Conservation (phyloP, 2,113 vertebrate species). For the Pterocles burchelli region DNA sequence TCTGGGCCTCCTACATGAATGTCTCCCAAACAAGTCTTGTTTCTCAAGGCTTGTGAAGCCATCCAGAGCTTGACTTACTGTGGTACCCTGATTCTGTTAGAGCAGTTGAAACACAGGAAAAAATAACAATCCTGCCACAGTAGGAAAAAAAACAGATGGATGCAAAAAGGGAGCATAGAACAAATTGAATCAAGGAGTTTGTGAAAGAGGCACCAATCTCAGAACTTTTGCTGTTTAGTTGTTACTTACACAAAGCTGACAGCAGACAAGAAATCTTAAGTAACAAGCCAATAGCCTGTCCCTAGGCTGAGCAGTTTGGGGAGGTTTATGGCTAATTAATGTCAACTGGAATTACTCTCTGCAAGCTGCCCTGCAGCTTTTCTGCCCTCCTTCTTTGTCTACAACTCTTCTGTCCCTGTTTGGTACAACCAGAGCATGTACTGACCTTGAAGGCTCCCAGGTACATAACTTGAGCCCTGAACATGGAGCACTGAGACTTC, state of each 20-base stretch:
- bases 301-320: neutral
- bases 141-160: neutral
- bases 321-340: conserved; percentile 18
- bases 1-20: neutral
- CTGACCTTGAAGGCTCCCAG: neutral
- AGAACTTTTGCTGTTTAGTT: neutral
- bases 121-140: neutral
- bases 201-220: neutral
- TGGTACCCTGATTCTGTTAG: neutral
- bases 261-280: neutral
- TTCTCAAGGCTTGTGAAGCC: neutral
- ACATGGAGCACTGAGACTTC: neutral
- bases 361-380: neutral
- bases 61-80: neutral
- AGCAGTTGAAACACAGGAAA: neutral
- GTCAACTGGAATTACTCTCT: neutral
- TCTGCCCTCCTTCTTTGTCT: neutral
- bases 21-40: neutral
- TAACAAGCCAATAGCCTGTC: neutral
- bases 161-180: neutral
- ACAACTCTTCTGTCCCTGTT: neutral
- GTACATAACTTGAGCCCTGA: neutral
- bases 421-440: neutral
- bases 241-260: neutral
- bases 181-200: neutral